Conservation (phyloP, 37 sponge, comb jelly and placozoan species). For the Petrosia ficiformis region DNA sequence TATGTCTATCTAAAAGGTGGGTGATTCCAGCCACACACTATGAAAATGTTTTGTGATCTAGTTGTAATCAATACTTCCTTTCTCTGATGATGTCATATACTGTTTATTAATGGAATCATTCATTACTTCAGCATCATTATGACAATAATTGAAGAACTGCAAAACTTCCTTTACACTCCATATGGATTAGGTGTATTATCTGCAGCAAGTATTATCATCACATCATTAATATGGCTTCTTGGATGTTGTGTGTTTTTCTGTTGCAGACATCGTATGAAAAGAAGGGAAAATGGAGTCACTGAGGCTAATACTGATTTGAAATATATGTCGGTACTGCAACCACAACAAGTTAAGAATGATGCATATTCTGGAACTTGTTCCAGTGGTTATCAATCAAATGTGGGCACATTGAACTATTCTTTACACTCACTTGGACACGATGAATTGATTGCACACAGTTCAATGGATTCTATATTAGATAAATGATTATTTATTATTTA, state of each 20-base stretch:
- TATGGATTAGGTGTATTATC: conserved; percentile 48
- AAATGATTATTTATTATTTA: neutral
- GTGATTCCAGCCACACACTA: no score
- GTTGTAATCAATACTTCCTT: no score
- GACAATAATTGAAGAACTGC: no score
- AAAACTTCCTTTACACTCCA: conserved; percentile 70
- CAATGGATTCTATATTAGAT: conserved; percentile 32
- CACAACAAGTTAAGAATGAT: neutral
- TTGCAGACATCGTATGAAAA: conserved; percentile 7
- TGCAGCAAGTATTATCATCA: conserved; percentile 23
- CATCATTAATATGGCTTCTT: conserved; percentile 41
- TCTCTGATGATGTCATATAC: no score
- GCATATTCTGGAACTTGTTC: conserved; percentile 36
- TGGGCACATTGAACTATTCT: conserved; percentile 8
- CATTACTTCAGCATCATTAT: no score
- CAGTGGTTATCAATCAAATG: conserved; percentile 14
- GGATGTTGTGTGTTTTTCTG: conserved; percentile 54
- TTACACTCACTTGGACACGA: neutral
- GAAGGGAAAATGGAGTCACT: conserved; percentile 22
- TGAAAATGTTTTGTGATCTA: no score
- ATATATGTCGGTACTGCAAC: conserved; percentile 15
- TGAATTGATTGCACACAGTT: neutral
- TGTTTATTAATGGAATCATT: no score
- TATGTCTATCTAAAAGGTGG: no score
- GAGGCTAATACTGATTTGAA: conserved; percentile 40